Base-by-base conservation (phyloP, 2,888 invertebrate species). In the Criorhina ranunculi region DNA sequence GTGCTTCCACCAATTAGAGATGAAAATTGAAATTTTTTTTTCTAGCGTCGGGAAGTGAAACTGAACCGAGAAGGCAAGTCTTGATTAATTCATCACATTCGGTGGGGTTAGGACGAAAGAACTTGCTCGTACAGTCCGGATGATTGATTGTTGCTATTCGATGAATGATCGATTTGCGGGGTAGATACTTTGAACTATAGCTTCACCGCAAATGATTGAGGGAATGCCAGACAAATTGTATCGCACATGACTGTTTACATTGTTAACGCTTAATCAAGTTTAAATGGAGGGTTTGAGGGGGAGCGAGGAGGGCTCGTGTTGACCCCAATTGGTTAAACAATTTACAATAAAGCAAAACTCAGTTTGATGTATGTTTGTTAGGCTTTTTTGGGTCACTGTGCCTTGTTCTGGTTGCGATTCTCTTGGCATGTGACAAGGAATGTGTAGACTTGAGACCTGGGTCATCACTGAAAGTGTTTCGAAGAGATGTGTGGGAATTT, bases 31-130 rank as follows among this genome's bases (percentile, higher is more conserved):
- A 42, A 40, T 67, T 40, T 29, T 24, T 35, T 40, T n/a, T n/a
- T n/a, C n/a, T n/a, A n/a, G n/a, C 67, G 31, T 33, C 11, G n/a
- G n/a, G 40, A 40, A 44, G 42, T 46, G 44, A 44, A 42, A 66
- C 35, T 44, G 11, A 66, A 33, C 15, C 42, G n/a, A 12, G 31
- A 44, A 5, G 31, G 12, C 24, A 44, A 35, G 24, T 55, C 17
- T 64, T 79, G 78, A 79, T 79, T 72, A 79, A 72, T 72, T 79
- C 78, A 72, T 72, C 72, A 70, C 62, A 59, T 64, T 17, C 51
- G 19, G 8, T 8, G 42, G 35, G 35, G 9, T 8, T 49, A 37
- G 19, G 12, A 35, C 37, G 51, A 19, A n/a, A 5, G n/a, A 66
- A 49, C 24, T 49, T 7, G 17, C 5, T n/a, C n/a, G n/a, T n/a